Conservation (phyloP, 1,140 invertebrate genomes). For the Spodoptera frugiperda region DNA sequence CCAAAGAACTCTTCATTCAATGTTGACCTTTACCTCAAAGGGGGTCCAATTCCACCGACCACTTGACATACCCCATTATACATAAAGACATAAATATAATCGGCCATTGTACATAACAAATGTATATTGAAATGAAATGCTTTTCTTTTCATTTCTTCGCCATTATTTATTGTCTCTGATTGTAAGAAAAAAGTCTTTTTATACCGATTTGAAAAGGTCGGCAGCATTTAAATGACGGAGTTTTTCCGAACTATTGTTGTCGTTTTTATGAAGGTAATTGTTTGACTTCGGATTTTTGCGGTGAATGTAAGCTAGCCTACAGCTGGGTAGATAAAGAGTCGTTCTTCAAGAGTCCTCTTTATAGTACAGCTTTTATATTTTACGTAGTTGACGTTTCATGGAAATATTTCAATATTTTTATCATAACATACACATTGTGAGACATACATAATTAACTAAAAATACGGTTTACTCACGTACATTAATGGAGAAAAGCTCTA, state of each 20-base stretch:
- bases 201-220: conserved; percentile 26
- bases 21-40: neutral
- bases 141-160: conserved; percentile 15
- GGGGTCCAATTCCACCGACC: neutral
- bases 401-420: too few relatives aligned
- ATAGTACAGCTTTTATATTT: too few relatives aligned
- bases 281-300: neutral
- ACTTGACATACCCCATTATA: conserved; percentile 22
- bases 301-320: neutral
- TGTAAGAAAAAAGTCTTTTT: conserved; percentile 26
- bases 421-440: too few relatives aligned
- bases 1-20: neutral
- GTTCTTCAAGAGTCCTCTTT: too few relatives aligned
- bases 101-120: conserved; percentile 27
- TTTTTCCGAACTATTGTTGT: conserved; percentile 26
- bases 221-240: conserved; percentile 4
- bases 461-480: too few relatives aligned
- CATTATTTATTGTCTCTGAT: conserved; percentile 22
- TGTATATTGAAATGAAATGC: conserved; percentile 22
- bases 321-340: too few relatives aligned
- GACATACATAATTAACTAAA: too few relatives aligned
- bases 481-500: too few relatives aligned
- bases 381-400: too few relatives aligned
- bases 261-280: conserved; percentile 14
- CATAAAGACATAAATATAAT: conserved; percentile 24